A percentile compares a stretch with the other conserved stretches of the same genome.
phyloP scores from a whole-genome alignment of 2,888 invertebrate genomes.

The Drosophila vallismaia region DNA sequence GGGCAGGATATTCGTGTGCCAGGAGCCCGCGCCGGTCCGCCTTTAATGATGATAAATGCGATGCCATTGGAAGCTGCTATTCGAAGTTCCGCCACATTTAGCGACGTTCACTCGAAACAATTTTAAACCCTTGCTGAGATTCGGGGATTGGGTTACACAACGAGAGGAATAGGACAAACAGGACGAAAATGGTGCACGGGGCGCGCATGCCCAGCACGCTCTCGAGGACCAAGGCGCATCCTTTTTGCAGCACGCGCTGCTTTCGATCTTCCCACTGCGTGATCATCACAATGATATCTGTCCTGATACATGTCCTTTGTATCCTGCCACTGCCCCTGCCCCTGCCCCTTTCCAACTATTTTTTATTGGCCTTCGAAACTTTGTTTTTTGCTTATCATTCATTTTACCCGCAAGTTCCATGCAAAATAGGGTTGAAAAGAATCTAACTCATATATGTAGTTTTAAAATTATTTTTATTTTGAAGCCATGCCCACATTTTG shows the following conservation, averaged over 20 bases:
- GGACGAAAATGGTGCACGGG: constrained; percentile 36
- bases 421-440: constrained; percentile 76
- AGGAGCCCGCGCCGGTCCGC: constrained; percentile 35
- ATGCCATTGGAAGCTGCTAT: constrained; percentile 33
- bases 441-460: constrained; percentile 9
- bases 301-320: constrained; percentile 8
- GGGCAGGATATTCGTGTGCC: constrained; percentile 41
- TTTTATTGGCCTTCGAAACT: constrained; percentile 43
- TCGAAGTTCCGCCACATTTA: constrained; percentile 74
- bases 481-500: constrained; percentile 53
- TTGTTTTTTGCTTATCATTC: constrained; percentile 60
- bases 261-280: constrained; percentile 43
- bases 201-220: constrained; percentile 77
- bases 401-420: constrained; percentile 45
- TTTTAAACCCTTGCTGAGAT: constrained; percentile 61
- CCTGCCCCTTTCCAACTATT: constrained; percentile 39
- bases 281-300: constrained; percentile 65
- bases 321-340: constrained; percentile 26
- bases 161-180: constrained; percentile 13
- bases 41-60: constrained; percentile 80
- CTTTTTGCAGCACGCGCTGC: constrained; percentile 66
- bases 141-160: constrained; percentile 72
- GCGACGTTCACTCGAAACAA: constrained; percentile 53
- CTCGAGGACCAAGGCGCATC: constrained; percentile 36
- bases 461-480: constrained; percentile 23